Evolutionary conservation across 2,113 vertebrate species (phyloP), one percentile per base, ranked within the genome.

Genomic region (Trochalopteron elliotii): DNA sequence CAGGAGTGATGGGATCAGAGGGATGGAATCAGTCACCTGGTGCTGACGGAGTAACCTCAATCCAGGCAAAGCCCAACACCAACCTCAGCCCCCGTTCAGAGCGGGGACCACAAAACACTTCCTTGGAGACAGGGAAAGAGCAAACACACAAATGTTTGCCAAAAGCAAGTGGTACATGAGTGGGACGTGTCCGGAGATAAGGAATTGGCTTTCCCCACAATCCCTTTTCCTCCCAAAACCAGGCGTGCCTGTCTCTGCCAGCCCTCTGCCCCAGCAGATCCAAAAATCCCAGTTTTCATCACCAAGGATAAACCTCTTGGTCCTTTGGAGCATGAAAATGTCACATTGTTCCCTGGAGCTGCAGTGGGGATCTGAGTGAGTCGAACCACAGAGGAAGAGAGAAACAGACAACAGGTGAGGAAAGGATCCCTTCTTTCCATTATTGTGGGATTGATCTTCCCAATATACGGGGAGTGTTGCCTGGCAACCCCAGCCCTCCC

Each of bases 391-490:
- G 15, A 76, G 86, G 65, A 94, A 77, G 52, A 84, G 83, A 90
- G 93, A 94, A 93, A 93, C 65, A 94, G 93, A 87, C 75, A 90
- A 75, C 56, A 59, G 69, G 50, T 12, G 0, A 64, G 82, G 87
- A 87, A 94, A 96, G 91, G 84, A 93, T 96, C 88, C 1, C 4
- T 61, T 71, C 92, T n/a, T 70, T 85, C 93, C 93, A 91, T 95
- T 95, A 96, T 71, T 79, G 56, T 42, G 77, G 96, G 96, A 95
- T 94, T 96, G 96, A 89, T 97, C 96, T 92, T 80, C 82, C 77
- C 83, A 93, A 96, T 94, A 91, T 93, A 88, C 47, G 0, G 83
- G 69, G 74, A 96, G 68, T 7, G 96, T 97, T 97, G 94, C 97
- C 72, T 95, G 94, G 97, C 96, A 97, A 97, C 95, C 31, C 53